phyloP scores from a whole-genome alignment of 1,140 invertebrate species.

The Cyclina sinensis region DNA sequence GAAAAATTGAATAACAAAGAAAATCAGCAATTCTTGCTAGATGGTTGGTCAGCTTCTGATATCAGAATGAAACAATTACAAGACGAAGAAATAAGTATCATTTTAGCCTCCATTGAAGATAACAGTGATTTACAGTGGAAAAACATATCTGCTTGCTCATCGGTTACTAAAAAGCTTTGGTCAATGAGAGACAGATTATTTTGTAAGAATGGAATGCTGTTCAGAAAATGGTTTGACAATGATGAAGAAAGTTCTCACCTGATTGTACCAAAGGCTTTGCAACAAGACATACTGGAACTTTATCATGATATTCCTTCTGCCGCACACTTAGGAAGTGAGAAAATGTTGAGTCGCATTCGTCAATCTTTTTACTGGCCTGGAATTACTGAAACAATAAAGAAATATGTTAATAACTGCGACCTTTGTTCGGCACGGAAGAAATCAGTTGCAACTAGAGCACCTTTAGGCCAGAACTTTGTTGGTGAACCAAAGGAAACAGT shows the following conservation, averaged over 20 bases:
- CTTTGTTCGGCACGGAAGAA: slow-evolving; percentile 5
- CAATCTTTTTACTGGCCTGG: slow-evolving; percentile 16
- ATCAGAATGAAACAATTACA: too few species aligned
- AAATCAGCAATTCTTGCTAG: not conserved
- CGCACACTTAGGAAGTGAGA: not conserved
- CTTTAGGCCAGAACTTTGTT: slow-evolving; percentile 22
- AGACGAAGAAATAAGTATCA: too few species aligned
- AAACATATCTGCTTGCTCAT: not conserved
- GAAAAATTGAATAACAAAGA: not conserved
- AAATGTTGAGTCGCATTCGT: not conserved
- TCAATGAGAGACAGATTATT: slow-evolving; percentile 8
- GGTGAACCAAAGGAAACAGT: slow-evolving; percentile 72
- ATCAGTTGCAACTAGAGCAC: not conserved
- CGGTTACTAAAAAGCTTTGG: slow-evolving; percentile 20
- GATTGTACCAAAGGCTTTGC: not conserved
- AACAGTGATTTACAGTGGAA: slow-evolving; percentile 11
- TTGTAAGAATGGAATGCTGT: not conserved
- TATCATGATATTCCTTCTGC: slow-evolving; percentile 4
- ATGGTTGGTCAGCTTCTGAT: too few species aligned
- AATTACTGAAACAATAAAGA: not conserved
- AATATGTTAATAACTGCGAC: not conserved
- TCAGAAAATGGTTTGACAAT: slow-evolving; percentile 23
- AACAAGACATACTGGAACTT: not conserved
- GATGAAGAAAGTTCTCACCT: not conserved
- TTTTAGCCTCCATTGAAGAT: not conserved